Conservation (phyloP, 2,888 invertebrate genomes). For the Pachycephus smyrnensis region DNA sequence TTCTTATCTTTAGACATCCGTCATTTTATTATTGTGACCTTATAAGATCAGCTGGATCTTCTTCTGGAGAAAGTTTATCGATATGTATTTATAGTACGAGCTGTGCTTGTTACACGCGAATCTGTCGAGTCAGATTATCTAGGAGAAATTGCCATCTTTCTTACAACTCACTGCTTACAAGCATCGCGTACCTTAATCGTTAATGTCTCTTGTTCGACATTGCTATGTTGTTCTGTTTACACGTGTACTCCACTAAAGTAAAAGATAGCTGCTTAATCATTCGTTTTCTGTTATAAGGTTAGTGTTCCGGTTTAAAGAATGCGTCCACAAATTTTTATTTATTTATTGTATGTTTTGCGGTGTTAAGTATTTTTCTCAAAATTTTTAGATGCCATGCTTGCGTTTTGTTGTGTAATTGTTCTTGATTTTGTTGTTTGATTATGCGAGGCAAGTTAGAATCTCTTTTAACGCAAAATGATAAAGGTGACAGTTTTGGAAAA, state of each 20-base stretch:
- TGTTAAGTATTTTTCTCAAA: not conserved
- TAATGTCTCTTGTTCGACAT: too few relatives aligned
- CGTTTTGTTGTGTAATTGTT: too few relatives aligned
- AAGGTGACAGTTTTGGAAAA: too few relatives aligned
- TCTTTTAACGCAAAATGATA: too few relatives aligned
- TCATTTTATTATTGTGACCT: not conserved
- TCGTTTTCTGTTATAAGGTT: not conserved
- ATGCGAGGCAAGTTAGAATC: too few relatives aligned
- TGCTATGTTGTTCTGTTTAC: not conserved
- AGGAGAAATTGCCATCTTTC: not conserved
- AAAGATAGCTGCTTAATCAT: not conserved
- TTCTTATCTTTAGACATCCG: not conserved
- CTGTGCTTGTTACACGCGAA: not conserved
- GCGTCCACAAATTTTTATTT: not conserved
- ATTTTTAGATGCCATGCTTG: not conserved
- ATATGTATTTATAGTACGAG: not conserved
- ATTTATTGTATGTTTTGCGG: not conserved
- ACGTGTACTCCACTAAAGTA: not conserved
- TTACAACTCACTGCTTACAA: not conserved
- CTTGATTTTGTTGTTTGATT: too few relatives aligned
- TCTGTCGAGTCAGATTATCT: not conserved
- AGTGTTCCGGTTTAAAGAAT: not conserved
- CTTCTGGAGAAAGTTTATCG: not conserved
- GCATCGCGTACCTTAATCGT: not conserved
- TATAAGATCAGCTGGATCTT: not conserved